Evolutionary conservation across 2,888 invertebrate species (phyloP), one percentile per base, ranked within the genome.

Genomic region (Anthrax anthrax): DNA sequence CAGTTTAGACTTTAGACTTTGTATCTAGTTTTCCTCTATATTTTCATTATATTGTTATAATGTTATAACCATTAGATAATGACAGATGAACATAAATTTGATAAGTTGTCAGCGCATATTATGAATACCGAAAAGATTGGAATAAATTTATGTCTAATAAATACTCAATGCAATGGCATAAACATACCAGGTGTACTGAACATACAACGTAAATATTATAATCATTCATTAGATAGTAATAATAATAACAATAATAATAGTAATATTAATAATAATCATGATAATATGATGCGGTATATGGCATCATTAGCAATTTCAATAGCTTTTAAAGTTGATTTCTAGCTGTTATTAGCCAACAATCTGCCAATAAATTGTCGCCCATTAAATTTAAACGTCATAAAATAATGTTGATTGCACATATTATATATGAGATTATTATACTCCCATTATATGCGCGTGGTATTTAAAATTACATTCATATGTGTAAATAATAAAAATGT

Each of bases 61-160:
- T n/a, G n/a, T n/a, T n/a, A 23, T 23, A 23, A 23, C 8, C 8
- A 6, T 23, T 6, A 23, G 23, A 9, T 32, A 23, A 29, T 45
- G 45, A 45, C 45, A 45, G 40, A 45, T 45, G 40, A 34, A 40
- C 34, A 45, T 45, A 45, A 45, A 45, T 45, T 45, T 45, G 45
- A 45, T 36, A 40, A 29, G 40, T 45, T 45, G 45, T 45, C 45
- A 45, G 45, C 45, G 40, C 23, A 3, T 32, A 12, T 32, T 32
- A 32, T 29, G 23, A 23, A 23, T 23, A 4, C 8, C 4, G n/a
- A n/a, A n/a, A n/a, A n/a, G n/a, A n/a, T n/a, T n/a, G n/a, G n/a
- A n/a, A n/a, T n/a, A n/a, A n/a, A n/a, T n/a, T n/a, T n/a, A n/a
- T n/a, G n/a, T n/a, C n/a, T n/a, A n/a, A n/a, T n/a, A n/a, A n/a